Base-by-base conservation (phyloP, 2,888 invertebrate genomes). In the Dromius quadrimaculatus region DNA sequence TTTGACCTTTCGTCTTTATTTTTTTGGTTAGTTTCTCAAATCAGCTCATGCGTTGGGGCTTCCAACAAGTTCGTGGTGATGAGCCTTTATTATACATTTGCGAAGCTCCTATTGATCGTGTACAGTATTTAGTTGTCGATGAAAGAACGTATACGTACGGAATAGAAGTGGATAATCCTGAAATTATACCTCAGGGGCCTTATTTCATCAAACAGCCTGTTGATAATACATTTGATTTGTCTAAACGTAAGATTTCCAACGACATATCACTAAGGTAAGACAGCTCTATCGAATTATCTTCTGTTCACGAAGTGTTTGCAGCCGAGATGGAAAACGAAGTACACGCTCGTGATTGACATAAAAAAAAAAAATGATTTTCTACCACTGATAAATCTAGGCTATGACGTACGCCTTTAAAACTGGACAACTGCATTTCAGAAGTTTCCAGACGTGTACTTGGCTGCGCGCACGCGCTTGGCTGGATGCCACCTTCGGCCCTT, bases 91-190 rank as follows among this genome's bases (percentile, higher is more conserved):
- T 93, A 66, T 96, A 92, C 76, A 94, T 97, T 75, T 97, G 97
- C 83, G 95, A 97, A 85, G 92, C 93, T 17, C 89, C 91, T 76
- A 87, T 92, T n/a, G 85, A 87, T 72, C 86, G 88, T 74, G 84
- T 94, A 71, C 88, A 89, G 74, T 89, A 91, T 79, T 82, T 92
- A 47, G 85, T 89, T 61, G 87, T 87, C 75, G 92, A 93, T 77
- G 89, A 91, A 75, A 87, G 95, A 59, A 90, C 91, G 41, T 93
- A 92, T 79, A 91, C 92, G 43, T 97, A 95, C 83, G 97, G 97
- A 0, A 81, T 94, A 62, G 91, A 93, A 78, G 88, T 94, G 45
- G 88, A 86, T 74, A 92, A 97, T 81, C 91, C 92, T 0, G 88
- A 89, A 72, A 88, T 89, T 77, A 90, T 97, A 74, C 94, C 95